Conservation (phyloP, 2,797 vertebrate genomes). For the Gallirallus australis region DNA sequence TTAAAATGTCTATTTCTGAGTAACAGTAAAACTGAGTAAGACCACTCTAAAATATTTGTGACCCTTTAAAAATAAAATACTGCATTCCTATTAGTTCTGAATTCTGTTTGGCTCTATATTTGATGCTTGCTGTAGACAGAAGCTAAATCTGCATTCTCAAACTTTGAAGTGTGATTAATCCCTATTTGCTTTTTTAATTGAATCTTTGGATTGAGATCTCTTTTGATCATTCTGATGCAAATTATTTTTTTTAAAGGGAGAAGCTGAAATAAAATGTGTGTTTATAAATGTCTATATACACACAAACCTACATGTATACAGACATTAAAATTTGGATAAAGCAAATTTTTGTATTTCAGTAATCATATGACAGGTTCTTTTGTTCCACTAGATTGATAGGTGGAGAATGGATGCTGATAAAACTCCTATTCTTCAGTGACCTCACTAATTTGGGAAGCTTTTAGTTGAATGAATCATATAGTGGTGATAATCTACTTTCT, state of each 20-base stretch:
- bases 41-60: neutral
- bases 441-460: neutral
- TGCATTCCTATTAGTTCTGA: neutral
- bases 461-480: neutral
- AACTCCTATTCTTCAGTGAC: neutral
- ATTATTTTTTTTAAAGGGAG: neutral
- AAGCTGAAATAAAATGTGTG: neutral
- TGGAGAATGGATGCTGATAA: neutral
- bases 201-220: slow-evolving; percentile 21
- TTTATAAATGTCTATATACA: neutral
- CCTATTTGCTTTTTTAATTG: neutral
- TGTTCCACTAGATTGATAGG: neutral
- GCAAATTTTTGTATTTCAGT: neutral
- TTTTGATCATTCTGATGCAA: slow-evolving; percentile 50
- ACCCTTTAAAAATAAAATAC: neutral
- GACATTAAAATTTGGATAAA: neutral
- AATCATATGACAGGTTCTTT: neutral
- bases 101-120: neutral
- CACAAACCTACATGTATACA: too few species aligned
- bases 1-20: neutral
- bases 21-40: neutral
- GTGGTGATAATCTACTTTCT: neutral
- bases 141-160: neutral
- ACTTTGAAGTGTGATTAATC: neutral
- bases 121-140: neutral